Base-by-base conservation (phyloP, 92 coral and sea anemone genomes). In the Epizoanthus scotinus region DNA sequence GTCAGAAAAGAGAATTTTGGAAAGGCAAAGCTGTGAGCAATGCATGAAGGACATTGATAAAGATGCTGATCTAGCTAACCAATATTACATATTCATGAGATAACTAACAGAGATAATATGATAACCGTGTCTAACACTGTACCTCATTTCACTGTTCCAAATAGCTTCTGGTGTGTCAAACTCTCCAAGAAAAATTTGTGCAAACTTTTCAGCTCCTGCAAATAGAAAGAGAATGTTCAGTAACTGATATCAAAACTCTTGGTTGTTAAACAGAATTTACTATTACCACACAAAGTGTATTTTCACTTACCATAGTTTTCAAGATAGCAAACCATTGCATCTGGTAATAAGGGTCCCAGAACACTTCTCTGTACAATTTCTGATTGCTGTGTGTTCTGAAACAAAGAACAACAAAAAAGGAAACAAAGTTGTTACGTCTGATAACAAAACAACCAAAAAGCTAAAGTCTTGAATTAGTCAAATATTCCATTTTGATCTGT, bases 81-180 rank as follows among this genome's bases (percentile, higher is more conserved):
- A 44, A 0, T 44, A 44, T 44, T 44, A 8, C 52, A 44, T 44
- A 44, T 44, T 44, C 52, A 44, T 13, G 52, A 44, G 14, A 44
- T 44, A 44, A 44, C 52, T 44, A 44, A 44, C 52, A 7, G 52
- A 2, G 52, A 44, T 8, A 8, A 44, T 44, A 7, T 8, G 52
- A 47, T 47, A 47, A 47, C 2, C 13, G 52, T 47, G 52, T 47
- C 52, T 47, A 14, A 3, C 19, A 1, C 1, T 26, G 25, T 56
- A 96, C 99, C 99, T 93, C 99, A 96, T 96, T 82, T 96, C 99
- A 69, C 78, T 91, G 80, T 88, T 96, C 99, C 99, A 96, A 42
- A 96, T 96, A 34, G 99, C 99, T 84, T 96, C 99, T 21, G 99
- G 99, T 10, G 99, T 93, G 79, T 96, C 99, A 72, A 96, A 96